Conservation (phyloP, 2,113 vertebrate genomes). For the Elephantulus edwardii region DNA sequence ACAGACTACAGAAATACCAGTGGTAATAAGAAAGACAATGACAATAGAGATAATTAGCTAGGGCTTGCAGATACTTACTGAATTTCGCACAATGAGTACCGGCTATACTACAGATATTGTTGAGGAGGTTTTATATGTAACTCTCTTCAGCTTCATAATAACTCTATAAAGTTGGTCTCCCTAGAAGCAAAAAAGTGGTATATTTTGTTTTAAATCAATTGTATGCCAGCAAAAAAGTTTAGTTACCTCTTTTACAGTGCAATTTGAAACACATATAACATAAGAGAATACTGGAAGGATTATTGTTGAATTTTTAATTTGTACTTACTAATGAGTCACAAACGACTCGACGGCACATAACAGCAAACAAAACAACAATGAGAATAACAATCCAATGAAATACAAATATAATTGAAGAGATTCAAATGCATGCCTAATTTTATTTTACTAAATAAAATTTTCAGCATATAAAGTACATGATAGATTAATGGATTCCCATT, state of each 20-base stretch:
- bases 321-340: neutral
- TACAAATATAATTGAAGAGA: neutral
- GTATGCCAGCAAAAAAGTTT: constrained; percentile 2
- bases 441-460: constrained; percentile 5
- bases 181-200: neutral
- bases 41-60: neutral
- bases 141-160: neutral
- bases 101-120: too few species aligned
- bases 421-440: constrained; percentile 1
- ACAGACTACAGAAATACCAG: neutral
- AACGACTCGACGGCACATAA: too few species aligned
- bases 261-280: neutral
- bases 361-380: too few species aligned
- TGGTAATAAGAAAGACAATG: neutral
- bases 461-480: constrained; percentile 11
- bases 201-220: constrained; percentile 40
- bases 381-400: constrained; percentile 30
- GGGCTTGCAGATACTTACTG: neutral
- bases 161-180: neutral
- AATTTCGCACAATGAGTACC: neutral
- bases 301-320: neutral
- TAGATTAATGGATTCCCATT: constrained; percentile 6
- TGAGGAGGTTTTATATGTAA: neutral
- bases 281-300: constrained; percentile 23
- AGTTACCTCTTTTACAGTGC: neutral